Evolutionary conservation across 2,797 vertebrate species (phyloP).

Genomic region (Poecilia wingei): DNA sequence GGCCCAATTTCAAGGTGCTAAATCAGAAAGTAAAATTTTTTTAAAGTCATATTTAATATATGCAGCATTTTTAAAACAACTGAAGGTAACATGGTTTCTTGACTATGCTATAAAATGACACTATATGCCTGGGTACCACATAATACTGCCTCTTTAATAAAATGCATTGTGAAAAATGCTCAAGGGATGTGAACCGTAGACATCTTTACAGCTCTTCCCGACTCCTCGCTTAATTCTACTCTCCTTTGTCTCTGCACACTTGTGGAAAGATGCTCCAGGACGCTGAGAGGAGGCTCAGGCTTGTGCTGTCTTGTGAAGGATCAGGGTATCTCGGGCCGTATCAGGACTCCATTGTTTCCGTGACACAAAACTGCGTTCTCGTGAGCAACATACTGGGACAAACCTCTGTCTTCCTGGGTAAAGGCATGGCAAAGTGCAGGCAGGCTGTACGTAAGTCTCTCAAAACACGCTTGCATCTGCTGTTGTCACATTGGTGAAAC

Average conservation of each 20-base stretch:
- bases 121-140: no score
- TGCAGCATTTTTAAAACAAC: no score
- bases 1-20: no score
- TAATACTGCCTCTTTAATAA: neutral
- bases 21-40: no score
- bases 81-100: no score
- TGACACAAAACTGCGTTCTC: conserved; percentile 88
- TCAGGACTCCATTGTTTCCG: conserved; percentile 85
- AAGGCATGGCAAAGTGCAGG: conserved; percentile 86
- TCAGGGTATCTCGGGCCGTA: conserved; percentile 68
- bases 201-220: conserved; percentile 1
- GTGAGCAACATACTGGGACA: conserved; percentile 89
- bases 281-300: conserved; percentile 84
- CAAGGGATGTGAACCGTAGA: neutral
- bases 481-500: conserved; percentile 12
- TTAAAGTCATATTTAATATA: no score
- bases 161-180: neutral
- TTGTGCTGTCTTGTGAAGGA: conserved; percentile 83
- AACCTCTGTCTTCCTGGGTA: conserved; percentile 90
- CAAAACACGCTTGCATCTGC: conserved; percentile 34
- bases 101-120: no score
- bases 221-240: conserved; percentile 30
- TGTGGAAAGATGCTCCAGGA: conserved; percentile 85
- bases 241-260: conserved; percentile 56
- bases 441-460: conserved; percentile 91